Base-by-base conservation (phyloP, 2,888 invertebrate species). In the Melanostoma mellinum region DNA sequence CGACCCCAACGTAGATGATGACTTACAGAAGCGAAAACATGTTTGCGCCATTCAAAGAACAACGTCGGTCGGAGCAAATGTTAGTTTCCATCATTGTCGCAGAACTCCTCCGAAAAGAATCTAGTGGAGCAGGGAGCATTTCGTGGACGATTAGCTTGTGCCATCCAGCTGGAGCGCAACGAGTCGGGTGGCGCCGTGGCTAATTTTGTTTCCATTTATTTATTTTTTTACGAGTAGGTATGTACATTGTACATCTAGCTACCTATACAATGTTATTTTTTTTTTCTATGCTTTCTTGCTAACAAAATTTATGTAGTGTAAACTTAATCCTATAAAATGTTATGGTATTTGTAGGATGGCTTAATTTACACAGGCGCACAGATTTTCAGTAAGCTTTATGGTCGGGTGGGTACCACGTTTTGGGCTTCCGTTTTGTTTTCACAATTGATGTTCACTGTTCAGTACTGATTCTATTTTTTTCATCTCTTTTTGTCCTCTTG, bases 251-350 rank as follows among this genome's bases (percentile, higher is more conserved):
- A 20, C 20, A 20, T 20, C 20, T 20, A 20, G 20, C 20, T 20
- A 20, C 20, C 20, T 20, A 20, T 20, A 20, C 20, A 20, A 20
- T 20, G 20, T 20, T 20, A 20, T 38, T 63, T 50, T 38, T 48
- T 20, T 60, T 52, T 44, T 61, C n/a, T 35, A 6, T 44, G 10
- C 87, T 87, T 87, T 87, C 87, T 86, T 87, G 86, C 86, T 87
- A 87, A 87, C 88, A 87, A 87, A 88, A 88, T 88, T 88, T 88
- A 88, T 88, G 88, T 88, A 87, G 87, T 88, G 88, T 88, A 88
- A 88, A 88, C 87, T 88, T 87, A 87, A 88, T 87, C 87, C 87
- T 87, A 88, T 88, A 88, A 88, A 88, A 88, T 88, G 87, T 87
- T 87, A 86, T 87, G 86, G 86, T 85, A 87, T 87, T 87, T 86